phyloP scores from a whole-genome alignment of 2,888 invertebrate species.

The Oscheius onirici region DNA sequence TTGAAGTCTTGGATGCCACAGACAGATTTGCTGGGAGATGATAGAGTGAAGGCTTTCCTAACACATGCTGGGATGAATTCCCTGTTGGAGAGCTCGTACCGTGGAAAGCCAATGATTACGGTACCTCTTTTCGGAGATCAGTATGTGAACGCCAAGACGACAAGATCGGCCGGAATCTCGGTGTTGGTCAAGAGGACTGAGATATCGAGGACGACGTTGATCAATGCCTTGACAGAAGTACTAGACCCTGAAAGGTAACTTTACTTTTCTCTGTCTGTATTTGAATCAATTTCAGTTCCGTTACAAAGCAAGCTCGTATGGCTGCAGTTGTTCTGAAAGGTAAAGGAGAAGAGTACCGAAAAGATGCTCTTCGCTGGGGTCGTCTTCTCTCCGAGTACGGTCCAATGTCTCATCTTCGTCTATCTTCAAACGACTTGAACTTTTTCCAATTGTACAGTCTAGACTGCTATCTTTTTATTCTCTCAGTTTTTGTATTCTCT shows the following conservation, averaged over 20 bases:
- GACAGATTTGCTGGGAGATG: constrained; percentile 16
- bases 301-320: background rate
- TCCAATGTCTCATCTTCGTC: constrained; percentile 6
- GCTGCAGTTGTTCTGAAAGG: constrained; percentile 6
- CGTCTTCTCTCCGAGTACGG: constrained; percentile 5
- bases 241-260: background rate
- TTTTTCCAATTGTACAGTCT: background rate
- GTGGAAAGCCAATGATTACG: constrained; percentile 20
- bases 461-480: too few relatives aligned
- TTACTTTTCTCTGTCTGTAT: background rate
- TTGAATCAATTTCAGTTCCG: background rate
- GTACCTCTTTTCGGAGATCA: constrained; percentile 20
- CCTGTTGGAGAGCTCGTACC: background rate
- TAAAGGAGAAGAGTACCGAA: constrained; percentile 19
- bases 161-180: background rate
- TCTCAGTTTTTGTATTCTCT: too few relatives aligned
- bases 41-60: constrained; percentile 3
- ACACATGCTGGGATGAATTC: constrained; percentile 28
- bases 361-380: constrained; percentile 4
- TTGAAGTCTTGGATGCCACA: constrained; percentile 19
- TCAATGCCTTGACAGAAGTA: background rate
- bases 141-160: constrained; percentile 9
- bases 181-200: background rate
- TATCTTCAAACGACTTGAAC: background rate
- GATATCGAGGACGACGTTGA: background rate